Evolutionary conservation across 2,888 invertebrate species (phyloP).

Genomic region (Drosophila neonasuta): DNA sequence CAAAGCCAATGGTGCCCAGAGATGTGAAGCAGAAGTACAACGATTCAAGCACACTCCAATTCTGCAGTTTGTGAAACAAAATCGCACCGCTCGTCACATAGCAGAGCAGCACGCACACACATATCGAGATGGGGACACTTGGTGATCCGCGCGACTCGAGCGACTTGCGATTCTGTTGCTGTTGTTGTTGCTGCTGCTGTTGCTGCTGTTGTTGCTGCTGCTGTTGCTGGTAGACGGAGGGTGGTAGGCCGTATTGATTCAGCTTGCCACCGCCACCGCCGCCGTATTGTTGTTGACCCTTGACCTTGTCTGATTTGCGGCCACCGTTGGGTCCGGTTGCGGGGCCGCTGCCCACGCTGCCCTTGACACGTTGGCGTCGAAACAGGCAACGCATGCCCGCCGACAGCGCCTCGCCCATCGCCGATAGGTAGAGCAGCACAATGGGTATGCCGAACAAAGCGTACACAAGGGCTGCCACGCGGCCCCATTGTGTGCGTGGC

Average conservation of each 20-base stretch:
- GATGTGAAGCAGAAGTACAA: constrained; percentile 91
- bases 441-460: constrained; percentile 94
- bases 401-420: constrained; percentile 93
- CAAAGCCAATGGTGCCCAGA: constrained; percentile 92
- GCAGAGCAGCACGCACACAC: constrained; percentile 91
- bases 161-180: constrained; percentile 30
- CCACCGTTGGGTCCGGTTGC: constrained; percentile 34
- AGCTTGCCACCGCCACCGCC: constrained; percentile 32
- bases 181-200: constrained; percentile 48
- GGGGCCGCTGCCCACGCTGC: constrained; percentile 58
- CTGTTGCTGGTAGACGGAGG: constrained; percentile 65
- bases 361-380: constrained; percentile 82
- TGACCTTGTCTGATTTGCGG: constrained; percentile 57
- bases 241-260: constrained; percentile 64
- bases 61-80: constrained; percentile 94
- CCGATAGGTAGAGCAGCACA: constrained; percentile 93
- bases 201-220: constrained; percentile 49
- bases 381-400: constrained; percentile 89
- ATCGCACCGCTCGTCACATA: constrained; percentile 95
- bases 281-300: constrained; percentile 42
- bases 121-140: constrained; percentile 92
- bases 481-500: constrained; percentile 90
- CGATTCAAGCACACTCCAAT: constrained; percentile 95
- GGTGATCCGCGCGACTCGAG: constrained; percentile 32
- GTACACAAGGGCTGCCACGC: constrained; percentile 90